Evolutionary conservation across 2,797 vertebrate species (phyloP).

Genomic region (Hemitrygon akajei): DNA sequence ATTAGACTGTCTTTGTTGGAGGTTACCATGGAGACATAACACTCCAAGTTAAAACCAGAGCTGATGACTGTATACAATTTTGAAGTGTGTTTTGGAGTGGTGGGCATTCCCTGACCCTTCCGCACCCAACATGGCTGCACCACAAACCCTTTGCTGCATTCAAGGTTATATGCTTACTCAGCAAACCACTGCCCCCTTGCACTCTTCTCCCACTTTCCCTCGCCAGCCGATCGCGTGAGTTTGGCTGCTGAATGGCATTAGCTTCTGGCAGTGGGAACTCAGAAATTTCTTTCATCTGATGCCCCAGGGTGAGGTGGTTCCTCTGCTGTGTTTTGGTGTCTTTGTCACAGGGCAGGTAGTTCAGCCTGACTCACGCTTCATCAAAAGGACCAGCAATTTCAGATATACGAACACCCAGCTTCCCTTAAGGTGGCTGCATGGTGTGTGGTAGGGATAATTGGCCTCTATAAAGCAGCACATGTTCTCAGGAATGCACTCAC

Average conservation of each 20-base stretch:
- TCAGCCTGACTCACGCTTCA: not conserved
- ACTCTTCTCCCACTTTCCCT: not conserved
- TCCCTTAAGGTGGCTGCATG: not conserved
- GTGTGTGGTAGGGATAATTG: not conserved
- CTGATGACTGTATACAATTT: too few species aligned
- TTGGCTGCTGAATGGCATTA: not conserved
- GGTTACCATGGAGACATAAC: not conserved
- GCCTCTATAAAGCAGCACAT: not conserved
- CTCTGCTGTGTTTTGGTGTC: not conserved
- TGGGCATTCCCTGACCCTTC: not conserved
- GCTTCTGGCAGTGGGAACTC: not conserved
- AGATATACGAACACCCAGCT: not conserved
- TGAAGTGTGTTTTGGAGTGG: not conserved
- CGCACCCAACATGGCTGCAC: not conserved
- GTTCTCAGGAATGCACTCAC: too few species aligned
- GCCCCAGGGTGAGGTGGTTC: not conserved
- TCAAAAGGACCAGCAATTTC: not conserved
- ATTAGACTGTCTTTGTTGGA: not conserved
- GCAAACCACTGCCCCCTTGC: not conserved
- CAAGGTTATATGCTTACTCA: not conserved
- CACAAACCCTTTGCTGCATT: not conserved
- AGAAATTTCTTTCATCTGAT: not conserved
- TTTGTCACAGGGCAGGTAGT: not conserved
- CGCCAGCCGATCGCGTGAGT: not conserved
- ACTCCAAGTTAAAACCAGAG: not conserved